A percentile compares a stretch with the other conserved stretches of the same genome.
phyloP scores from a whole-genome alignment of 1,140 invertebrate genomes.

The Drosophila lacertosa region DNA sequence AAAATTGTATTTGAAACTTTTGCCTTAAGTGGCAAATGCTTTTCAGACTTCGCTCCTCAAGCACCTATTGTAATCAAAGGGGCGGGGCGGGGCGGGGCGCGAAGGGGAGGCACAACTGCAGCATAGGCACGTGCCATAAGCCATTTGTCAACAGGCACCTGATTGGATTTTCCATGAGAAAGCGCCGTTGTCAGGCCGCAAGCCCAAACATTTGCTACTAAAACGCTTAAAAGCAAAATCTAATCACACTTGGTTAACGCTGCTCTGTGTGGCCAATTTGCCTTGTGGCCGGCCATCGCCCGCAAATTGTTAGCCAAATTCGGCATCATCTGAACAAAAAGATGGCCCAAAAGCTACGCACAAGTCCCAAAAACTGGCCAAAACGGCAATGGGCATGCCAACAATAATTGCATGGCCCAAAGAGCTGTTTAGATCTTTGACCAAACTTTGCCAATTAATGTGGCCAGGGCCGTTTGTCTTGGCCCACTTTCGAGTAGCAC shows the following conservation, averaged over 20 bases:
- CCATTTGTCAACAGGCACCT: constrained; percentile 72
- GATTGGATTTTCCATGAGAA: constrained; percentile 67
- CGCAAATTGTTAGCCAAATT: constrained; percentile 8
- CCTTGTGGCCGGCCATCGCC: constrained; percentile 23
- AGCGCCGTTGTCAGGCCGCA: constrained; percentile 40
- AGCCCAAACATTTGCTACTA: constrained; percentile 10
- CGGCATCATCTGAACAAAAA: constrained; percentile 4
- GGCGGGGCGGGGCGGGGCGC: background rate
- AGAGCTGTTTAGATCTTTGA: constrained; percentile 34
- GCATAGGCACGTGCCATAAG: constrained; percentile 70
- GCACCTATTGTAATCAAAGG: constrained; percentile 43
- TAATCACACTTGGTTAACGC: constrained; percentile 62
- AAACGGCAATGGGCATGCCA: constrained; percentile 37
- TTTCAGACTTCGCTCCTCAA: constrained; percentile 28
- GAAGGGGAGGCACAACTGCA: constrained; percentile 1
- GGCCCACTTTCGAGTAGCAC: background rate
- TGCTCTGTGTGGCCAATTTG: constrained; percentile 42
- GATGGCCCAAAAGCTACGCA: background rate
- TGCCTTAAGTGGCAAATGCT: constrained; percentile 67
- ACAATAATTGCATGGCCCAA: constrained; percentile 56
- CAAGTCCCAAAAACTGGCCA: background rate
- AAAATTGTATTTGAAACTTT: constrained; percentile 79
- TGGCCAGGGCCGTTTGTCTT: background rate
- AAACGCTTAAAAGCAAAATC: constrained; percentile 71
- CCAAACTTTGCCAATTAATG: constrained; percentile 62